Percentiles rank a stretch among this genome's conserved stretches.
Evolutionary conservation across 1,140 invertebrate species (phyloP).

Genomic region (Scaptomyza graminum): DNA sequence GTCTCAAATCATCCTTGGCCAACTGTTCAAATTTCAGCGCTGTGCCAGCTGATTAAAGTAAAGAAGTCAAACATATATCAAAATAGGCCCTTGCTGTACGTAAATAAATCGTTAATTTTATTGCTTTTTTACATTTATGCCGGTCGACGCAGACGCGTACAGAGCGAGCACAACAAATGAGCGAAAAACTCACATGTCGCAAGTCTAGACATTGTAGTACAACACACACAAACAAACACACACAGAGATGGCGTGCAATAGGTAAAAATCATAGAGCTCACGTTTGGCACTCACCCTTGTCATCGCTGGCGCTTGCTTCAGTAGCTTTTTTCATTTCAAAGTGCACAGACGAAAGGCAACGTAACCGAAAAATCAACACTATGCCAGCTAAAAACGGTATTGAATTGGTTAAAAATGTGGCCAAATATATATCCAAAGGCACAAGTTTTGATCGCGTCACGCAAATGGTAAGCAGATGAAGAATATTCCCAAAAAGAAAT

Average conservation of each 20-base stretch:
- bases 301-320: conserved; percentile 31
- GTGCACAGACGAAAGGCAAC: conserved; percentile 13
- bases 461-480: conserved; percentile 84
- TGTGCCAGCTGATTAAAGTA: background rate
- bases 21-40: conserved; percentile 32
- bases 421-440: conserved; percentile 60
- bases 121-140: conserved; percentile 13
- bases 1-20: conserved; percentile 26
- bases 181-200: conserved; percentile 23
- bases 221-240: conserved; percentile 6
- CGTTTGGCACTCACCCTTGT: conserved; percentile 36
- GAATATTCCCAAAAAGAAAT: conserved; percentile 15
- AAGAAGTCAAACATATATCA: no score
- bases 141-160: conserved; percentile 40
- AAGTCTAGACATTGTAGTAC: conserved; percentile 4
- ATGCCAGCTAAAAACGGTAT: conserved; percentile 25
- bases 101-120: background rate
- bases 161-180: conserved; percentile 64
- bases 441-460: conserved; percentile 84
- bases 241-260: background rate
- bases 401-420: conserved; percentile 78
- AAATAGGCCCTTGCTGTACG: background rate
- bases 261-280: conserved; percentile 9
- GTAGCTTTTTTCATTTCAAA: conserved; percentile 48
- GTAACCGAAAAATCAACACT: no score